These are phyloP conservation scores for Sebastes nivosus DNA, from an alignment of 2,797 vertebrate genomes.

Conservation along the genomic window DNA sequence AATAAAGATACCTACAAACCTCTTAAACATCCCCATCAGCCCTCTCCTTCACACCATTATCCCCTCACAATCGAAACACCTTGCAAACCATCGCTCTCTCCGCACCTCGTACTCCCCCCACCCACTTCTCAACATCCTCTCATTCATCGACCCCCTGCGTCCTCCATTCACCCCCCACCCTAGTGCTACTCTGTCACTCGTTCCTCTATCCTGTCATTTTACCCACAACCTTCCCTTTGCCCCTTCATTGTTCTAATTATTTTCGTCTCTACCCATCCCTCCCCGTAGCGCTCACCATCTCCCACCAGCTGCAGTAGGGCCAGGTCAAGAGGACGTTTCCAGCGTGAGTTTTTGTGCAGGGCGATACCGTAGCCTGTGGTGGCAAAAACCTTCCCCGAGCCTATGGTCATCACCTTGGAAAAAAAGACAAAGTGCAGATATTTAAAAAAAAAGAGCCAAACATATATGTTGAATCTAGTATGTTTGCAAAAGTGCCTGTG, in stretches of 20 bases:
- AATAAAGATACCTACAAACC: constrained; percentile 58
- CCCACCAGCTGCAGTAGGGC: constrained; percentile 94
- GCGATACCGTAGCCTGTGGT: constrained; percentile 96
- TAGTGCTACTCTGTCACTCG: neutral
- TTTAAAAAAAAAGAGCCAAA: constrained; percentile 4
- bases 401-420: constrained; percentile 90
- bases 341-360: constrained; percentile 94
- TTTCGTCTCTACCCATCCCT: constrained; percentile 14
- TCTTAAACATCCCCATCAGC: constrained; percentile 37
- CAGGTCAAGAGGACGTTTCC: constrained; percentile 94
- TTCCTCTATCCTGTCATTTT: constrained; percentile 43
- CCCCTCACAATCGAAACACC: constrained; percentile 70
- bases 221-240: constrained; percentile 35
- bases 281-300: constrained; percentile 83
- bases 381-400: constrained; percentile 95
- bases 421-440: constrained; percentile 38
- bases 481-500: neutral
- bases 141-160: constrained; percentile 60
- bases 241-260: constrained; percentile 53
- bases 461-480: neutral
- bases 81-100: constrained; percentile 51
- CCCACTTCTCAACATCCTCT: constrained; percentile 34
- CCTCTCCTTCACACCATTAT: constrained; percentile 68
- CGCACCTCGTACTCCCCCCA: constrained; percentile 28
- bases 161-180: constrained; percentile 25